Evolutionary conservation across 2,797 vertebrate genomes (phyloP).

Genomic region (Mormyrus hasselquistii): DNA sequence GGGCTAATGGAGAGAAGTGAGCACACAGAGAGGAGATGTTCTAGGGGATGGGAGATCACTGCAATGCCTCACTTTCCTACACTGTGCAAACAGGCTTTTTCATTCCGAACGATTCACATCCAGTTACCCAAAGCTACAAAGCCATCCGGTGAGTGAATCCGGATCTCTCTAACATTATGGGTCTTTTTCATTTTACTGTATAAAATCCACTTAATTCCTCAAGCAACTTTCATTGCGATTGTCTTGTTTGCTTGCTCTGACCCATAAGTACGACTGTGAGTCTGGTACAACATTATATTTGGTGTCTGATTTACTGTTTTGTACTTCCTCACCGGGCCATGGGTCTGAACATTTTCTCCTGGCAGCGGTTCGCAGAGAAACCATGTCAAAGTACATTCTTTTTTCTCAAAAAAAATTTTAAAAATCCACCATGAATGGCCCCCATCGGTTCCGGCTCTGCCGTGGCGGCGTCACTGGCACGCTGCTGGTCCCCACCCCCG

Average conservation of each 20-base stretch:
- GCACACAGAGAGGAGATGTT: background rate
- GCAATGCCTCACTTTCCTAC: background rate
- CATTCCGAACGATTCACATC: conserved; percentile 17
- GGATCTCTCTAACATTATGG: background rate
- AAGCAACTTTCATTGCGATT: background rate
- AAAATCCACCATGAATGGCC: background rate
- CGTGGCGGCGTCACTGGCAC: background rate
- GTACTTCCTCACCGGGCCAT: background rate
- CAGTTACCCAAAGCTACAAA: background rate
- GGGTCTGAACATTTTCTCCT: background rate
- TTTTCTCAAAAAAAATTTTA: conserved; percentile 1
- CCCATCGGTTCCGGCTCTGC: background rate
- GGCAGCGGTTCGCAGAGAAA: background rate
- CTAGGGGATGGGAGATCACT: background rate
- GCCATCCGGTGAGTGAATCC: background rate
- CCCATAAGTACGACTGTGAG: background rate
- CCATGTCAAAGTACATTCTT: background rate
- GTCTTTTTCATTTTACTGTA: background rate
- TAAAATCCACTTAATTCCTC: conserved; percentile 4
- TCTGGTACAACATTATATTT: conserved; percentile 11
- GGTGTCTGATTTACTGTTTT: background rate
- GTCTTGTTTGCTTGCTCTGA: background rate
- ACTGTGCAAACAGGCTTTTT: background rate
- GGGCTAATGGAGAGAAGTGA: background rate
- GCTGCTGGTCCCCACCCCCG: background rate